Percentiles rank a stretch among this genome's conserved stretches.
These are phyloP conservation scores for Deilephila elpenor DNA, from an alignment of 2,888 invertebrate genomes.

Conservation along the genomic window DNA sequence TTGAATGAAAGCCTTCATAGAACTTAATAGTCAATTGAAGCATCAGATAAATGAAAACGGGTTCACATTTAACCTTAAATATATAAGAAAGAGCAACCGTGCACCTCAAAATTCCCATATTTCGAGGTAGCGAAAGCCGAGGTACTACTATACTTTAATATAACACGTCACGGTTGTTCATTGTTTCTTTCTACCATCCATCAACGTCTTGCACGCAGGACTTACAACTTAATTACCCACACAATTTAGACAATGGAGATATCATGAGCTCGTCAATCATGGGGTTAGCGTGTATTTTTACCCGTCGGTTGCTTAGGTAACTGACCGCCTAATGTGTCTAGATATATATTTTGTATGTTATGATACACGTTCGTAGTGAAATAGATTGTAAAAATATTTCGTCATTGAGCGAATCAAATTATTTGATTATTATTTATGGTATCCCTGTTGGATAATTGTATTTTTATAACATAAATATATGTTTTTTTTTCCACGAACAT, in stretches of 20 bases:
- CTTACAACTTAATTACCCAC: constrained; percentile 37
- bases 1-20: too few relatives aligned
- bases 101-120: too few relatives aligned
- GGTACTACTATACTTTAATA: not conserved
- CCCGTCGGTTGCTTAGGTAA: constrained; percentile 9
- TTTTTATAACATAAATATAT: too few relatives aligned
- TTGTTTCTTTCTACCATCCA: constrained; percentile 35
- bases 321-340: not conserved
- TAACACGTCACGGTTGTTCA: constrained; percentile 37
- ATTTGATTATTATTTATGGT: too few relatives aligned
- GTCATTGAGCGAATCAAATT: too few relatives aligned
- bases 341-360: not conserved
- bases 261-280: constrained; percentile 16
- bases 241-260: constrained; percentile 18
- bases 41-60: too few relatives aligned
- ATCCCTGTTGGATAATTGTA: too few relatives aligned
- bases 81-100: too few relatives aligned
- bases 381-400: not conserved
- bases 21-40: too few relatives aligned
- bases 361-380: not conserved
- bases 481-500: too few relatives aligned
- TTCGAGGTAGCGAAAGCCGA: too few relatives aligned
- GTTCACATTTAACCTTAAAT: too few relatives aligned
- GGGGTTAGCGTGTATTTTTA: constrained; percentile 8
- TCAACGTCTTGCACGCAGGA: constrained; percentile 37